Base-by-base conservation (phyloP, 2,797 vertebrate genomes). In the Paramormyrops hopkinsi region DNA sequence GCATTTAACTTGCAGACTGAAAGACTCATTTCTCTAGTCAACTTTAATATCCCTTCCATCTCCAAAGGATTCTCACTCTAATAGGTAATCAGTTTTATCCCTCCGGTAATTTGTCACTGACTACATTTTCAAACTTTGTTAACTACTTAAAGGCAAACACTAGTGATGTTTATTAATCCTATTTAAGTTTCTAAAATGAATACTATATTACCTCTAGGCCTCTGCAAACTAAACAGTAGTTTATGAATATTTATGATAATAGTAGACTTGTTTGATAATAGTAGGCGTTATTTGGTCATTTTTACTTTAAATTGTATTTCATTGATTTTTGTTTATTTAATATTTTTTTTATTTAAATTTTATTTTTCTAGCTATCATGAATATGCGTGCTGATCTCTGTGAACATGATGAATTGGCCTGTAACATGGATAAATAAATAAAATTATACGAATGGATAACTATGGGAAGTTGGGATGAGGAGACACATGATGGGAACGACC, bases 401-500 rank as follows among this genome's bases (percentile, higher is more conserved):
- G 54, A 62, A 87, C 54, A 46, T 69, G 90, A 88, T 56, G 91
- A 90, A 84, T 2, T 86, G 90, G 91, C 91, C 91, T 88, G 22
- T 84, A 88, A 87, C 48, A 0, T 14, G 69, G 91, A 91, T 90
- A 76, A 91, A 92, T 89, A 82, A 90, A 92, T 89, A 82, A 90
- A 92, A 89, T 33, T 86, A 91, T 50, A 44, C 90, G 90, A 92
- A 73, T 48, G 88, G 89, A 92, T 89, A n/a, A 84, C 90, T 87
- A 11, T 41, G 12, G 88, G 89, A 83, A 84, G 50, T 46, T 33
- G 29, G 29, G 89, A 53, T 84, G 89, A 86, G 90, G 46, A n/a
- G 46, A 93, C 92, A 91, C 90, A 93, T 87, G 92, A 92, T 88
- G 41, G 6, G 59, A 86, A 84, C 44, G 87, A 90, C 87, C 89